A percentile compares a stretch with the other conserved stretches of the same genome.
Evolutionary conservation across 2,797 vertebrate species (phyloP).

Genomic region (Poeciliopsis infans): DNA sequence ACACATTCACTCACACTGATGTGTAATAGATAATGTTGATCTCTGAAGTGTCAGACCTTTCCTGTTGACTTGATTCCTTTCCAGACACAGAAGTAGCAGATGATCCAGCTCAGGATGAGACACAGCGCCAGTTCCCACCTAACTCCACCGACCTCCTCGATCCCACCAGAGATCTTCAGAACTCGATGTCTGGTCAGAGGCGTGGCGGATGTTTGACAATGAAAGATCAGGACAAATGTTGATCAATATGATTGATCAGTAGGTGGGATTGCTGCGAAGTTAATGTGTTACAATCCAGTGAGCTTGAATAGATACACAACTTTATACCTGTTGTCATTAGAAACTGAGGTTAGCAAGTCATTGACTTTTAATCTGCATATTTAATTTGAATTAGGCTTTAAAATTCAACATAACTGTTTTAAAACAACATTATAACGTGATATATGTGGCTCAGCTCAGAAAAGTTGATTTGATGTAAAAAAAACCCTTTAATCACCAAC

Average conservation of each 20-base stretch:
- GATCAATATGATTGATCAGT: neutral
- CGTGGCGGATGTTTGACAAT: neutral
- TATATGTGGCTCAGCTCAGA: too few relatives aligned
- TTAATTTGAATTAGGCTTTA: neutral
- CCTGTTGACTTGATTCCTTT: constrained; percentile 91
- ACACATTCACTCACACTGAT: neutral
- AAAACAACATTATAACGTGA: too few relatives aligned
- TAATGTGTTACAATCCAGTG: neutral
- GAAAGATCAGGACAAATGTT: constrained; percentile 1
- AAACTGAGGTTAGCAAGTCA: neutral
- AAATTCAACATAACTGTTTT: too few relatives aligned
- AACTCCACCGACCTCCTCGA: constrained; percentile 85
- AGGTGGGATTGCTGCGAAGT: neutral
- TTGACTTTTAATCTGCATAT: neutral
- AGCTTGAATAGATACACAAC: neutral
- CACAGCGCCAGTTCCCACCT: constrained; percentile 88
- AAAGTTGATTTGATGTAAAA: too few relatives aligned
- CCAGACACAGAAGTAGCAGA: constrained; percentile 92
- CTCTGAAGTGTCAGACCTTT: constrained; percentile 78
- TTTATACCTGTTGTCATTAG: neutral
- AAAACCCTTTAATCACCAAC: neutral
- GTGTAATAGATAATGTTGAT: neutral
- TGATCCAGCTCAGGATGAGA: constrained; percentile 86
- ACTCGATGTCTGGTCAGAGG: constrained; percentile 61
- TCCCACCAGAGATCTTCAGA: constrained; percentile 86